Conservation (phyloP, 2,888 invertebrate species). For the Chymomyza caudatula region DNA sequence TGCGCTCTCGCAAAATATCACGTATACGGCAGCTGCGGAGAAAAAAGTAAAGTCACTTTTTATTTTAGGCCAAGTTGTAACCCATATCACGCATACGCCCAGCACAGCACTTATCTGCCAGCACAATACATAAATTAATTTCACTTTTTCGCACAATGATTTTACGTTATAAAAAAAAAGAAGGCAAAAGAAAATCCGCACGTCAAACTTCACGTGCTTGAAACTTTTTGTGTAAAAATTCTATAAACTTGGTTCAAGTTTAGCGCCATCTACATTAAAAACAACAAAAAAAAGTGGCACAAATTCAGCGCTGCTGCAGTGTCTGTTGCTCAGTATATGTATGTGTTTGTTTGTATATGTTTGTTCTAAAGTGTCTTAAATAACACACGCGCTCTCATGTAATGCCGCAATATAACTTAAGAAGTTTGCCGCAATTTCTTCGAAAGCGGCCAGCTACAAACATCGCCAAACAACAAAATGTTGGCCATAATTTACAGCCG, state of each 20-base stretch:
- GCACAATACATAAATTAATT: constrained; percentile 64
- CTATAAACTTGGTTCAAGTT: constrained; percentile 39
- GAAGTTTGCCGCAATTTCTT: neutral
- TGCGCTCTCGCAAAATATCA: constrained; percentile 82
- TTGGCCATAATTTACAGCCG: constrained; percentile 30
- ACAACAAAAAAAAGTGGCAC: constrained; percentile 48
- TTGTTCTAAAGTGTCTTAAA: constrained; percentile 27
- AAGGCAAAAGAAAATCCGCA: constrained; percentile 4
- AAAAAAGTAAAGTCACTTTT: constrained; percentile 2
- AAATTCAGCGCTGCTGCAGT: constrained; percentile 45
- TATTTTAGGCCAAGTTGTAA: neutral
- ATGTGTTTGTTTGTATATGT: neutral
- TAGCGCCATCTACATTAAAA: constrained; percentile 19
- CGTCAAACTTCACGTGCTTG: constrained; percentile 59
- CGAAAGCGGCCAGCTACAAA: neutral
- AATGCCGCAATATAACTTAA: neutral
- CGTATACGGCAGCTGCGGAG: constrained; percentile 82
- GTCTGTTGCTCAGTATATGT: neutral
- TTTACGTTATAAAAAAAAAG: constrained; percentile 25
- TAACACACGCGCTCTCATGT: constrained; percentile 10
- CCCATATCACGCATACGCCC: neutral
- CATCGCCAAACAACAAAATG: constrained; percentile 10
- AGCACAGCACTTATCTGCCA: constrained; percentile 27
- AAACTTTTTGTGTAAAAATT: constrained; percentile 54
- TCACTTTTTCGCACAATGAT: constrained; percentile 60